phyloP scores from a whole-genome alignment of 1,140 invertebrate species.

The Trichonephila clavipes region DNA sequence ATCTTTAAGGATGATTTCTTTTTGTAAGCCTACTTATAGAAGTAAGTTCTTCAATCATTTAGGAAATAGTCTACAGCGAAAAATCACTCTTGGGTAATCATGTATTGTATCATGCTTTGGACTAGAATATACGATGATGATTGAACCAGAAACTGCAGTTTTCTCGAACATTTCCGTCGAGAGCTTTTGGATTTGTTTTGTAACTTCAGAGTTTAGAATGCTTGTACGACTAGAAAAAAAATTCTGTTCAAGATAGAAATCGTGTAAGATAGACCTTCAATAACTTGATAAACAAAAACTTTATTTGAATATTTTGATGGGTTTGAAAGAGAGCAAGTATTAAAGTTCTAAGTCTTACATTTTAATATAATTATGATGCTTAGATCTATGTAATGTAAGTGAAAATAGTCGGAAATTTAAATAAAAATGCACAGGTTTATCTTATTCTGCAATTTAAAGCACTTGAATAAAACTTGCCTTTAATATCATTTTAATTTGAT shows the following conservation, averaged over 20 bases:
- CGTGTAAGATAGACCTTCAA: not conserved
- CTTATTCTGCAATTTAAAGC: too few species aligned
- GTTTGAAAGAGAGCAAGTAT: too few species aligned
- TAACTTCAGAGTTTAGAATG: not conserved
- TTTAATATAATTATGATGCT: too few species aligned
- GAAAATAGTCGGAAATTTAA: too few species aligned
- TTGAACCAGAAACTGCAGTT: constrained; percentile 21
- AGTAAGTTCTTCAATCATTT: constrained; percentile 18
- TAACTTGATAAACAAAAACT: not conserved
- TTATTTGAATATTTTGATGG: too few species aligned
- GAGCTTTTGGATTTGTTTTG: constrained; percentile 21
- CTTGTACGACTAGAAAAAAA: not conserved
- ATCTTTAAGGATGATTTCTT: constrained; percentile 19
- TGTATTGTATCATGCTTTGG: not conserved
- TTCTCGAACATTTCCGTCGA: not conserved
- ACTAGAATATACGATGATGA: constrained; percentile 26
- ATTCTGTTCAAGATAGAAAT: not conserved
- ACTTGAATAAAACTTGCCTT: too few species aligned
- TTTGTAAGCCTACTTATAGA: not conserved
- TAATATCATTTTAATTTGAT: too few species aligned
- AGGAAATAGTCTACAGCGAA: not conserved
- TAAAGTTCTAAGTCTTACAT: too few species aligned
- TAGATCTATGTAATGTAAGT: too few species aligned
- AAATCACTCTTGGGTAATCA: not conserved
- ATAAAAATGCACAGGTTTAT: too few species aligned